A percentile compares a stretch with the other conserved stretches of the same genome.
Evolutionary conservation across 1,140 invertebrate species (phyloP).

Genomic region (Caenorhabditis elegans): DNA sequence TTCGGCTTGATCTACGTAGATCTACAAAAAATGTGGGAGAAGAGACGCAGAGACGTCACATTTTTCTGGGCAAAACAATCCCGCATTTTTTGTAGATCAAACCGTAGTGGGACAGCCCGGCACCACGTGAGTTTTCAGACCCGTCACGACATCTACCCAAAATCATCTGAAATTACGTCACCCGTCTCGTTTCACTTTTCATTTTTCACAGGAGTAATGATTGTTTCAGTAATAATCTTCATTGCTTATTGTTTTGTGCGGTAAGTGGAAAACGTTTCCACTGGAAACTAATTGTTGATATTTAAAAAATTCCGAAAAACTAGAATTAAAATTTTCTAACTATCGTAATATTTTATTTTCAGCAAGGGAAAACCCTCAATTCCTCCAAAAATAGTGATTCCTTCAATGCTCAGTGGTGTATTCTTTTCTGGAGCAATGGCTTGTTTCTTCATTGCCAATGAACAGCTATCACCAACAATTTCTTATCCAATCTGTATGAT

Average conservation of each 20-base stretch:
- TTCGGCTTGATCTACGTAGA: too few species aligned
- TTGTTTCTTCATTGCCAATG: neutral
- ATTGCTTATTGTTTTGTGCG: neutral
- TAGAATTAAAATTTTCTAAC: neutral
- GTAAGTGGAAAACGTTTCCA: too few species aligned
- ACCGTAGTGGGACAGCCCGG: too few species aligned
- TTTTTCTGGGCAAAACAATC: too few species aligned
- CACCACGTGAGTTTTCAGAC: neutral
- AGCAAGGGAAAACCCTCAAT: neutral
- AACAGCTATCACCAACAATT: slow-evolving; percentile 13
- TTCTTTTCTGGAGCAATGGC: neutral
- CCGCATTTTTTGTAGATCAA: too few species aligned
- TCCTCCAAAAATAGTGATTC: neutral
- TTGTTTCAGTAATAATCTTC: neutral
- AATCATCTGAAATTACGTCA: neutral
- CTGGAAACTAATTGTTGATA: too few species aligned
- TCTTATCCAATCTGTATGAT: slow-evolving; percentile 24
- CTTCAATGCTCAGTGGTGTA: neutral
- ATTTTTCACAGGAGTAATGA: slow-evolving; percentile 5
- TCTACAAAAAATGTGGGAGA: too few species aligned
- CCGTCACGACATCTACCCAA: neutral
- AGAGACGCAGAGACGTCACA: too few species aligned
- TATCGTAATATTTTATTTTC: neutral
- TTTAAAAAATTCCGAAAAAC: neutral
- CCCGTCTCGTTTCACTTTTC: slow-evolving; percentile 1